Evolutionary conservation across 2,113 vertebrate genomes (phyloP).

Genomic region (Chionomys nivalis): DNA sequence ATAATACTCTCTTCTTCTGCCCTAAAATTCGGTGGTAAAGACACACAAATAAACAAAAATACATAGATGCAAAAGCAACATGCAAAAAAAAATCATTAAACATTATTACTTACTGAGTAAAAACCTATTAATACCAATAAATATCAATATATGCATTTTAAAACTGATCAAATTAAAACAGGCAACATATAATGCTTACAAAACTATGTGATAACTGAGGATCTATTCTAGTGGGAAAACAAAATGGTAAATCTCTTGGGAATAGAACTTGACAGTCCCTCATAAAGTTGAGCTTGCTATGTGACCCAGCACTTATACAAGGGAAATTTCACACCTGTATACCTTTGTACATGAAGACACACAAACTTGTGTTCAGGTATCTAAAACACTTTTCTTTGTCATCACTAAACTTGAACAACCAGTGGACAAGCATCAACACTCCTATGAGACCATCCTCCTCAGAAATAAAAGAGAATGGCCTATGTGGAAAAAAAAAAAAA

Average conservation of each 20-base stretch:
- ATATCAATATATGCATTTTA: neutral
- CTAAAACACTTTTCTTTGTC: slow-evolving; percentile 9
- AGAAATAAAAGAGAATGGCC: neutral
- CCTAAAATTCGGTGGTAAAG: neutral
- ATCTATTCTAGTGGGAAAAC: neutral
- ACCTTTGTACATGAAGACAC: neutral
- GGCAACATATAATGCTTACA: slow-evolving; percentile 12
- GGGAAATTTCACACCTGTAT: neutral
- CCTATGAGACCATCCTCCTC: neutral
- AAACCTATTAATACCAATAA: slow-evolving; percentile 10
- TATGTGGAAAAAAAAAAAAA: neutral
- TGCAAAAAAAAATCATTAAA: neutral
- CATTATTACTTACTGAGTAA: neutral
- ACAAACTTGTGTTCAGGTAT: slow-evolving; percentile 8
- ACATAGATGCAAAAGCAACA: neutral
- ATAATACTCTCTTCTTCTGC: no score
- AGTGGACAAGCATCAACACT: neutral
- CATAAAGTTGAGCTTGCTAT: neutral
- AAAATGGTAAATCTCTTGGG: neutral
- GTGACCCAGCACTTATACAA: neutral
- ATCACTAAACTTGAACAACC: slow-evolving; percentile 4
- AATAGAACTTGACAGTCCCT: neutral
- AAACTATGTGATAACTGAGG: neutral
- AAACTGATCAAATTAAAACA: neutral
- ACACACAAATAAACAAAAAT: neutral